Base-by-base conservation (phyloP, 2,113 vertebrate species). In the Aldabrachelys gigantea region DNA sequence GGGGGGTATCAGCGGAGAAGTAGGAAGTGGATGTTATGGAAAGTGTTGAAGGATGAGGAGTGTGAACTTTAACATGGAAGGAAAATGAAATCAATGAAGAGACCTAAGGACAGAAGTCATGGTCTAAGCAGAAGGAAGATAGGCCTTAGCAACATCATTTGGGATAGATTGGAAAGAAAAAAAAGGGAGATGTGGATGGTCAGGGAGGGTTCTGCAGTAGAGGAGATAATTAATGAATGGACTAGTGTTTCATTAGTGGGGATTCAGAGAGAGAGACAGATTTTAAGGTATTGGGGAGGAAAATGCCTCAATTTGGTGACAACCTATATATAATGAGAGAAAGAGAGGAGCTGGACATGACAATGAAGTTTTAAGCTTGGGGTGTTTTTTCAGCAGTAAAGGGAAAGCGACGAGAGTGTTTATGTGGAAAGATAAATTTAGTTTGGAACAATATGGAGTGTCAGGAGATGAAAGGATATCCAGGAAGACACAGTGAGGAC, bases 21-120 rank as follows among this genome's bases (percentile, higher is more conserved):
- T 1, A 82, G 80, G 52, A 80, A 94, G 52, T 2, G 88, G 38
- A 84, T 53, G 10, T 91, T 52, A 41, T 75, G 8, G 44, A 92
- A 91, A 88, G 31, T 82, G 50, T 27, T 90, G 38, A 90, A 90
- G 44, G 52, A 78, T 14, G 65, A 84, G 6, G 56, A 56, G 56
- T 3, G 9, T 54, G 59, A 96, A 89, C 69, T n/a, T 16, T 69
- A 87, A 79, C 0, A 0, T 14, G n/a, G 47, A 89, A 90, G 21
- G 13, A 91, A 91, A 90, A 86, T 10, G 11, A 94, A 82, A 75
- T 0, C 0, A 84, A 5, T 79, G 44, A 78, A 3, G 56, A 4
- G 3, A 84, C 25, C 44, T 87, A n/a, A 85, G 22, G 29, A 80
- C 35, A 78, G 78, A 91, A 49, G 88, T 12, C 16, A 3, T 75